Evolutionary conservation across 1,140 invertebrate species (phyloP), one percentile per base, ranked within the genome.

Genomic region (Meloidogyne hapla): DNA sequence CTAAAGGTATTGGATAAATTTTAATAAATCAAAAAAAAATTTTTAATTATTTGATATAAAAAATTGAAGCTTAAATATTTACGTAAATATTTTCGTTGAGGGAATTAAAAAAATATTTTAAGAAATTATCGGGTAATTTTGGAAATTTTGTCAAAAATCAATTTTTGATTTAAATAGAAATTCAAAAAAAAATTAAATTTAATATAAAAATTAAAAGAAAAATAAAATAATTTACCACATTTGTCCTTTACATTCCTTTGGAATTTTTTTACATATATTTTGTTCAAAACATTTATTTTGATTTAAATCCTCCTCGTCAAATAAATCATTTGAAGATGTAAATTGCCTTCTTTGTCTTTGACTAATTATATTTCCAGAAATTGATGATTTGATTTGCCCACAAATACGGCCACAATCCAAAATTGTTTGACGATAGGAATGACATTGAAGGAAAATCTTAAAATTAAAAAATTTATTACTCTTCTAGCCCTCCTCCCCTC

Each of bases 191-290:
- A n/a, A n/a, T n/a, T n/a, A n/a, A n/a, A n/a, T n/a, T n/a, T n/a
- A n/a, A n/a, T n/a, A n/a, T n/a, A n/a, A n/a, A n/a, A n/a, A n/a
- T n/a, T n/a, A n/a, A n/a, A n/a, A n/a, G n/a, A n/a, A 21, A 67
- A 42, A 67, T 21, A 33, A n/a, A n/a, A 67, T 67, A 38, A 42
- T 5, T 73, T 23, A 73, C 71, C 71, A 74, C 85, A 85, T 86
- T 73, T 83, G 80, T 10, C 80, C 76, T 0, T 80, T 73, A 65
- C 84, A 85, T 61, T 86, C 83, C 1, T 74, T 42, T 12, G 84
- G 84, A 21, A 84, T 72, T 13, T 63, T 33, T 38, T 6, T 38
- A 38, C 71, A 73, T n/a, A 56, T 56, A n/a, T 56, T n/a, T 5
- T n/a, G 8, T 21, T 56, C 48, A 15, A 56, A 56, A 56, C 48